These are phyloP conservation scores for Chromis chromis DNA, from an alignment of 2,797 vertebrate species.

Conservation along the genomic window DNA sequence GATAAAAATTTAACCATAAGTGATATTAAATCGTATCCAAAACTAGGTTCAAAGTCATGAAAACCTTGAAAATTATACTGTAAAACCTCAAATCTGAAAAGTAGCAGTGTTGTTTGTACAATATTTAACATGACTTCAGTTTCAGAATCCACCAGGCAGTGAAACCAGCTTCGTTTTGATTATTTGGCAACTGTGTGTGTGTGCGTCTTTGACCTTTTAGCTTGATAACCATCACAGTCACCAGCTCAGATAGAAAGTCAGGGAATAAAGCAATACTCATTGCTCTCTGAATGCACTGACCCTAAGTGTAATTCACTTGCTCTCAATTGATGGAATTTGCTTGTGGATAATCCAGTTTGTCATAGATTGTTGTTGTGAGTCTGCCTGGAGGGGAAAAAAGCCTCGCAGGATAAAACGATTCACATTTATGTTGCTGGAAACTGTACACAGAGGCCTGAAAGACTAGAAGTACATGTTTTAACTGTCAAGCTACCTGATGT, in stretches of 20 bases:
- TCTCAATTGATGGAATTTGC: constrained; percentile 25
- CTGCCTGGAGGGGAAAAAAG: neutral
- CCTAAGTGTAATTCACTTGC: constrained; percentile 36
- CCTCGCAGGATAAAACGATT: constrained; percentile 17
- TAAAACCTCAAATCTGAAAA: neutral
- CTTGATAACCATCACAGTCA: constrained; percentile 37
- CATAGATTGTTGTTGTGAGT: constrained; percentile 8
- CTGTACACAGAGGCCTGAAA: constrained; percentile 26
- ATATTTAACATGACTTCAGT: neutral
- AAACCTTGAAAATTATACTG: constrained; percentile 15
- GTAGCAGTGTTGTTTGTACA: neutral
- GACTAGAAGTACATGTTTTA: constrained; percentile 25
- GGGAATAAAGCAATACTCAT: constrained; percentile 53
- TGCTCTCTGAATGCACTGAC: constrained; percentile 39
- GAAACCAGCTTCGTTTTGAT: constrained; percentile 24
- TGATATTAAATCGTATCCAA: neutral
- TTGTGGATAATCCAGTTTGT: constrained; percentile 43
- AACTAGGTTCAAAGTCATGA: neutral
- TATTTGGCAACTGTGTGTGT: neutral
- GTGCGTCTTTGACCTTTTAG: neutral
- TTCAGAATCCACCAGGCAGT: neutral
- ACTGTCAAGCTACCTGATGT: neutral
- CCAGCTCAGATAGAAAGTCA: constrained; percentile 52
- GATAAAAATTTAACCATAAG: neutral
- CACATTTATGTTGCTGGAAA: constrained; percentile 14